Evolutionary conservation across 1,140 invertebrate species (phyloP).

Genomic region (Calliphora vicina): DNA sequence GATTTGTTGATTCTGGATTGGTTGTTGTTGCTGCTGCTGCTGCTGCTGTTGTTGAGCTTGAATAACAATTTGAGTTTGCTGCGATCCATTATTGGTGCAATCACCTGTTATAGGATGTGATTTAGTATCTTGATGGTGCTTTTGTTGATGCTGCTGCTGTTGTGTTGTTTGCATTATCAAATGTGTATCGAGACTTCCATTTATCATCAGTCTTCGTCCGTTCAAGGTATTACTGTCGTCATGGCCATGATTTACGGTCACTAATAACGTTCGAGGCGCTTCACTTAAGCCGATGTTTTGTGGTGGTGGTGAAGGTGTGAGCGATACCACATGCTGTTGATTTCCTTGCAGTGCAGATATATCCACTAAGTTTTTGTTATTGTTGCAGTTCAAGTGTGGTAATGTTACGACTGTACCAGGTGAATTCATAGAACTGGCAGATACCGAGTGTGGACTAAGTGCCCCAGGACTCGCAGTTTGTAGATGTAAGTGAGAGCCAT

Average conservation of each 20-base stretch:
- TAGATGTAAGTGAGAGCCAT: conserved; percentile 42
- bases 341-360: conserved; percentile 63
- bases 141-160: too few relatives aligned
- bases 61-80: neutral
- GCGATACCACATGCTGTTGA: conserved; percentile 61
- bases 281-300: conserved; percentile 3
- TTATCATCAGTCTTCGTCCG: neutral
- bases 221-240: neutral
- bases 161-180: conserved; percentile 15
- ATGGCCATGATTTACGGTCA: neutral
- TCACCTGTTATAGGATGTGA: conserved; percentile 33
- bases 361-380: conserved; percentile 62
- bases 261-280: neutral
- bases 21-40: conserved; percentile 55
- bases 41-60: conserved; percentile 50
- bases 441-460: conserved; percentile 67
- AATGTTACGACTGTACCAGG: conserved; percentile 64
- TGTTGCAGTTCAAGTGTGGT: conserved; percentile 66
- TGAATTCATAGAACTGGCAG: conserved; percentile 67
- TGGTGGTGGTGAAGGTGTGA: conserved; percentile 66
- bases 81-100: conserved; percentile 16
- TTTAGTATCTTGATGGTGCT: conserved; percentile 18
- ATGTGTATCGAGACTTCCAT: neutral
- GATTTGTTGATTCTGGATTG: conserved; percentile 55
- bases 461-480: conserved; percentile 48